Evolutionary conservation across 2,888 invertebrate species (phyloP).

Genomic region (Lingula anatina): DNA sequence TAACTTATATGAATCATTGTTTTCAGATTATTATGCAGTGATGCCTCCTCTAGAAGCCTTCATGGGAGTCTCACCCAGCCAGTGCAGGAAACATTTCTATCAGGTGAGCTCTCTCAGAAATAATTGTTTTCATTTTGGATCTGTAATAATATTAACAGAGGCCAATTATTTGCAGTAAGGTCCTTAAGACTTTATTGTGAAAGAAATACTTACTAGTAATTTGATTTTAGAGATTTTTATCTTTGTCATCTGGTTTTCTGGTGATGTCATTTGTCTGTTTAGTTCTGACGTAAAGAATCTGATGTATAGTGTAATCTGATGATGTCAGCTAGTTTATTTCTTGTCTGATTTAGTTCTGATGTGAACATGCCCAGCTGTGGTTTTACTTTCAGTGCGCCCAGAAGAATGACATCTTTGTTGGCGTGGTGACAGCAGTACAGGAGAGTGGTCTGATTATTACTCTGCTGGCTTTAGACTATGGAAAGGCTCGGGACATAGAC

Average conservation of each 20-base stretch:
- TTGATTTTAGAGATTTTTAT: neutral
- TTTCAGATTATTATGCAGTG: conserved; percentile 68
- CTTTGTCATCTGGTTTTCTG: neutral
- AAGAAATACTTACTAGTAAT: no score
- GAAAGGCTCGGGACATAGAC: conserved; percentile 72
- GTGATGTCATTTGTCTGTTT: neutral
- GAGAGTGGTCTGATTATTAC: conserved; percentile 59
- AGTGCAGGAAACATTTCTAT: conserved; percentile 73
- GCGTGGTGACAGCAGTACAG: conserved; percentile 45
- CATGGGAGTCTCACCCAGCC: conserved; percentile 72
- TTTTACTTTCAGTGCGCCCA: conserved; percentile 50
- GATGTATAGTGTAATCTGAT: no score
- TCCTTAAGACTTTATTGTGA: neutral
- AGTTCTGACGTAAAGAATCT: no score
- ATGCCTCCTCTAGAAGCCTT: conserved; percentile 85
- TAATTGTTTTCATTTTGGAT: conserved; percentile 4
- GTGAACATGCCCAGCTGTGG: no score
- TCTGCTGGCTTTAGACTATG: conserved; percentile 78
- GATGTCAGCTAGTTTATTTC: no score
- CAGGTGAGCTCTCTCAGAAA: conserved; percentile 58
- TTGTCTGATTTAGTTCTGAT: no score
- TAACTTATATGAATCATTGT: neutral
- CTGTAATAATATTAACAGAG: neutral
- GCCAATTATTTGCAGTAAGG: neutral
- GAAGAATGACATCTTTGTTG: conserved; percentile 51